Evolutionary conservation across 35 echinoderm and acorn worm genomes (phyloP), one percentile per base, ranked within the genome.

Genomic region (Diadema setosum): DNA sequence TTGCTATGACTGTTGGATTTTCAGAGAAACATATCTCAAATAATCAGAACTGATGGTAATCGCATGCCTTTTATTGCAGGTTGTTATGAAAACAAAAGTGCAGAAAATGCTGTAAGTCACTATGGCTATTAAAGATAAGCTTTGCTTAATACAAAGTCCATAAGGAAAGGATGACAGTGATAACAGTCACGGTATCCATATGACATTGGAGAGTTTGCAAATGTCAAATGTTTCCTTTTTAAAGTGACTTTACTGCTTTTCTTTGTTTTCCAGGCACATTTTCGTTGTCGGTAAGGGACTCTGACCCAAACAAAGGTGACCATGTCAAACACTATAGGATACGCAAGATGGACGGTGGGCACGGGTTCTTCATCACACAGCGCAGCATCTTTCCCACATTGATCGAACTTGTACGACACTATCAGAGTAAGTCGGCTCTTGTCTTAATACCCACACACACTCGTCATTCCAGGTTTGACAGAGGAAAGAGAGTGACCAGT

Each of bases 251-350:
- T 16, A n/a, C n/a, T n/a, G n/a, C n/a, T n/a, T n/a, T n/a, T n/a
- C n/a, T n/a, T n/a, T n/a, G n/a, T n/a, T 67, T 67, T 39, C 2
- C 58, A 92, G 90, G 90, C 36, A 86, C 90, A 15, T 94, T 73
- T 46, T 88, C 92, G n/a, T 36, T 94, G 45, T 94, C 92, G 39
- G 92, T 89, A 21, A 36, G 92, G 46, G 82, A 94, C 49, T 65
- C 64, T 27, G 92, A 94, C 56, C 41, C 48, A 14, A 55, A 70
- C 23, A 94, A 94, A 52, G 92, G 92, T 27, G 92, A 94, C 26
- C 92, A 94, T 80, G 92, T 94, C 2, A 94, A 94, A 39, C 92
- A 94, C 78, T 94, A 93, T 52, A 93, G 88, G 48, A 93, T 93
- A 21, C 29, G 86, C 15, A 93, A 93, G 49, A 37, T 93, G 42